Percentiles rank a stretch among this genome's conserved stretches.
These are phyloP conservation scores for Heterochromis multidens DNA, from an alignment of 2,113 vertebrate genomes.

Conservation along the genomic window DNA sequence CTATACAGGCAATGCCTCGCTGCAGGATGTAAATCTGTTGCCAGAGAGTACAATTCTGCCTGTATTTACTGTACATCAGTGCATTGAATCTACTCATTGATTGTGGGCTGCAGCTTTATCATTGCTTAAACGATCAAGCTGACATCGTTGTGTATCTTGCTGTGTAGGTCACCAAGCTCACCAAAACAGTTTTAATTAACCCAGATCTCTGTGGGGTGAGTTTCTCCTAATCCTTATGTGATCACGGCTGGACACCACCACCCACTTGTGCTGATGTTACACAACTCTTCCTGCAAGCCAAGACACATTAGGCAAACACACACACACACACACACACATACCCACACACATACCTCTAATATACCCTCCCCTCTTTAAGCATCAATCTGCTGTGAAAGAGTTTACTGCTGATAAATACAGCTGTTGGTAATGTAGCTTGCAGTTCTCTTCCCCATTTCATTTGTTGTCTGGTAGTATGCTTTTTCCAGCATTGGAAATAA, in stretches of 20 bases:
- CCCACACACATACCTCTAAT: not conserved
- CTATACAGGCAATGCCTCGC: not conserved
- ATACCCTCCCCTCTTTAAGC: not conserved
- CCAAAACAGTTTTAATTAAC: constrained; percentile 72
- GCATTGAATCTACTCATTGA: not conserved
- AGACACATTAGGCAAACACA: not conserved
- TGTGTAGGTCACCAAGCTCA: constrained; percentile 47
- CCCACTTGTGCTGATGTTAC: constrained; percentile 29
- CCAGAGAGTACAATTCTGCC: not conserved
- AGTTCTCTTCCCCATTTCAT: not conserved
- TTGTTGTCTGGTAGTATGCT: not conserved
- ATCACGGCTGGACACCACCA: constrained; percentile 28
- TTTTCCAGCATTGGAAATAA: not conserved
- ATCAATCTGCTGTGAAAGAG: constrained; percentile 19
- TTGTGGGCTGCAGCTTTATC: constrained; percentile 37
- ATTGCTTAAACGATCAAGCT: constrained; percentile 56
- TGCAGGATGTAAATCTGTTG: not conserved
- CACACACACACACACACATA: not conserved
- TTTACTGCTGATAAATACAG: not conserved
- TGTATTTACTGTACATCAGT: not conserved
- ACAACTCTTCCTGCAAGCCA: constrained; percentile 37
- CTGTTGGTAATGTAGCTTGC: not conserved
- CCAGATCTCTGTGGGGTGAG: constrained; percentile 62
- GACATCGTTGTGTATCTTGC: constrained; percentile 37
- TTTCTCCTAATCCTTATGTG: constrained; percentile 59